Evolutionary conservation across 2,113 vertebrate species (phyloP), one percentile per base, ranked within the genome.

Genomic region (Eptesicus fuscus): DNA sequence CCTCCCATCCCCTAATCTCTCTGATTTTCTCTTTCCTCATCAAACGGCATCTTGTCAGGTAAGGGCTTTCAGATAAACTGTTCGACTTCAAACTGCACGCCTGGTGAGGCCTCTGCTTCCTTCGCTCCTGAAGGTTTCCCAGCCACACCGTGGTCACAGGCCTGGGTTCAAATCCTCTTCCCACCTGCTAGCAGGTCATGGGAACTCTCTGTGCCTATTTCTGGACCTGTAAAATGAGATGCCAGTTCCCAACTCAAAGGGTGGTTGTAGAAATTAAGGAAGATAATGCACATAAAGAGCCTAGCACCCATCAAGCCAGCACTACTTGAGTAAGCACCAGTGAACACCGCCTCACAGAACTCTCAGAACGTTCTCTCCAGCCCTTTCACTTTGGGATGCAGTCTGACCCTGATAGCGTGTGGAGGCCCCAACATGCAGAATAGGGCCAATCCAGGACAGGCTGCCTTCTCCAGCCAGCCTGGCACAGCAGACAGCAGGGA

Each of bases 381-480:
- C 51, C 44, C 49, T 79, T 63, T 86, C 13, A 37, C 76, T 40
- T 74, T 17, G 20, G 23, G 14, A 8, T 37, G n/a, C 35, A 32
- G 10, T 20, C 11, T 80, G 86, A 30, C 4, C 8, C 9, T 1
- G 42, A 76, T 47, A 23, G 6, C 0, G 25, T 13, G 3, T 1
- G 28, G 70, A 63, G 63, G 6, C 44, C 9, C 85, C 44, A 0
- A 25, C 1, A 11, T 2, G 3, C 13, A 30, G 42, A 20, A 1
- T 0, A 28, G 25, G 3, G 35, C 63, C 20, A 1, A 0, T 42
- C 42, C 0, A 7, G 35, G 49, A 30, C 42, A 71, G 65, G 40
- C 20, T 49, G 30, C 67, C 82, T 76, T 67, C n/a, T 18, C 17
- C 32, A 8, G 40, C 63, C 30, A 1, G 35, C 9, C 53, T 9